phyloP scores from a whole-genome alignment of 2,888 invertebrate species.

The Byasa hedistus region DNA sequence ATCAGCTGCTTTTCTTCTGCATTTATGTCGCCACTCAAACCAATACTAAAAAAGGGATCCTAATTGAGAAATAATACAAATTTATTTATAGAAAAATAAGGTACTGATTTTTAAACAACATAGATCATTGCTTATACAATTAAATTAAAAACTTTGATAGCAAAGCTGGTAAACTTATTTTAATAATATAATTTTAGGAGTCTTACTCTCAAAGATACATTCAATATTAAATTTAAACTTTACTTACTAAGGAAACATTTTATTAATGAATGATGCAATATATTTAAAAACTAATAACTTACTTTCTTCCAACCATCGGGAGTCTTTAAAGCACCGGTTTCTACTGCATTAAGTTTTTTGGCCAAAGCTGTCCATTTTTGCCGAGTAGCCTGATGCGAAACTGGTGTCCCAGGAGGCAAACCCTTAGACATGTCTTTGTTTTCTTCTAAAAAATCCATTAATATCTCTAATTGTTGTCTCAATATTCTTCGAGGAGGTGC shows the following conservation, averaged over 20 bases:
- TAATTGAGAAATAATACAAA: constrained; percentile 23
- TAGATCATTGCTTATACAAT: too few relatives aligned
- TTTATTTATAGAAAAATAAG: constrained; percentile 1
- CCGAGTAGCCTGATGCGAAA: constrained; percentile 52
- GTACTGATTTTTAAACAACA: background rate
- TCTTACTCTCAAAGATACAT: too few relatives aligned
- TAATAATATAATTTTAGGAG: too few relatives aligned
- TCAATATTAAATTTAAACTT: too few relatives aligned
- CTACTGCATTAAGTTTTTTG: constrained; percentile 61
- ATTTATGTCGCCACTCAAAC: constrained; percentile 71
- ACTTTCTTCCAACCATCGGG: constrained; percentile 71
- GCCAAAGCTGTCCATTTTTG: constrained; percentile 63
- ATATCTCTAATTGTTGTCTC: constrained; percentile 59
- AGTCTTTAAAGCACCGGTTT: constrained; percentile 57
- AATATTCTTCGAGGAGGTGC: constrained; percentile 67
- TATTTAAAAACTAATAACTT: constrained; percentile 6
- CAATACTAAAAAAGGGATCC: constrained; percentile 56
- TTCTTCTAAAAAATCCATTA: constrained; percentile 63
- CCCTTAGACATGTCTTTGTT: constrained; percentile 64
- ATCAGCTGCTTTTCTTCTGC: constrained; percentile 65
- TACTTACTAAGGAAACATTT: too few relatives aligned
- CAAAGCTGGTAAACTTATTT: too few relatives aligned
- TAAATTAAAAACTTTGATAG: too few relatives aligned
- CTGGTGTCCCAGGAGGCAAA: constrained; percentile 50
- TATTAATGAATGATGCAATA: background rate